These are phyloP conservation scores for Lycaon pictus DNA, from an alignment of 2,113 vertebrate genomes.

Conservation along the genomic window DNA sequence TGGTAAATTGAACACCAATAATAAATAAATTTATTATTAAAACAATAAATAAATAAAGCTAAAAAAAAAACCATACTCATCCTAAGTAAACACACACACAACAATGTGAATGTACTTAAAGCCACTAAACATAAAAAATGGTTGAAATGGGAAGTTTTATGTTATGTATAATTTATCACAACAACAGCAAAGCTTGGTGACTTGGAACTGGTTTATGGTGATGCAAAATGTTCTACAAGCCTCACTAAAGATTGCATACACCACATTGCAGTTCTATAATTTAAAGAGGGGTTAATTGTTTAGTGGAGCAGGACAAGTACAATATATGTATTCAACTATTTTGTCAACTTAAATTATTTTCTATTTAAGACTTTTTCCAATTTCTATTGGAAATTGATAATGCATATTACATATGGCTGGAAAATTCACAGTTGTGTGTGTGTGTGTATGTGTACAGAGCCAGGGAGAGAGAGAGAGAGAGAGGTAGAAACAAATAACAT, in stretches of 20 bases:
- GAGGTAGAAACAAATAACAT: background rate
- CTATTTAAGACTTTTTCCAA: background rate
- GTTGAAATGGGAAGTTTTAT: background rate
- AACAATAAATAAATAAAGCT: too few relatives aligned
- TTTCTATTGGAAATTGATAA: background rate
- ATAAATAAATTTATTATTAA: too few relatives aligned
- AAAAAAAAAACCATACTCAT: background rate
- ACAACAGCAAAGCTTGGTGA: background rate
- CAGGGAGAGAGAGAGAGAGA: background rate
- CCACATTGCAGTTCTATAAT: background rate
- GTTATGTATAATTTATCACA: background rate
- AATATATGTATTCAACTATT: background rate
- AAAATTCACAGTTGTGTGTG: background rate
- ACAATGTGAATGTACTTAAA: background rate
- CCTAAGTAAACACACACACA: background rate
- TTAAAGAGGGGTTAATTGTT: background rate
- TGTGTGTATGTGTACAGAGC: background rate
- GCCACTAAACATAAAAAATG: background rate
- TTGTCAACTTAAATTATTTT: conserved; percentile 22
- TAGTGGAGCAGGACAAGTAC: background rate
- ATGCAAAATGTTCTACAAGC: background rate
- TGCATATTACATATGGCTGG: background rate
- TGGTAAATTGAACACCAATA: too few relatives aligned
- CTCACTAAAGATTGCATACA: background rate
- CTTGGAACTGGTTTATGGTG: background rate